Percentiles rank a stretch among this genome's conserved stretches.
Evolutionary conservation across 2,797 vertebrate genomes (phyloP).

Genomic region (Pterois miles): DNA sequence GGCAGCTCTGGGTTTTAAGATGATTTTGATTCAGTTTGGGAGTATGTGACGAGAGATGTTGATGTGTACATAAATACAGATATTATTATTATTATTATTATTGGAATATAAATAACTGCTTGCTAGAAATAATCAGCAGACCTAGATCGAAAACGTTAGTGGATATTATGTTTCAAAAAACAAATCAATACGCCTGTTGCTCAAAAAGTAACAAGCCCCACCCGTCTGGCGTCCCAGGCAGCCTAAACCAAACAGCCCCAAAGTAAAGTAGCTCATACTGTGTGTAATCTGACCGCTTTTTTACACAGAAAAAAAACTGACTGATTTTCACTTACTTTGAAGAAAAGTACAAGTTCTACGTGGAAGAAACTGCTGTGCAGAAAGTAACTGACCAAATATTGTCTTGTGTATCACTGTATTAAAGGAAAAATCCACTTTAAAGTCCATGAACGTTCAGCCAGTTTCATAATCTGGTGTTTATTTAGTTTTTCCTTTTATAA

Average conservation of each 20-base stretch:
- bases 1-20: constrained; percentile 42
- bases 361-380: constrained; percentile 30
- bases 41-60: constrained; percentile 39
- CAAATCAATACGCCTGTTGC: neutral
- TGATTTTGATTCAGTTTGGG: constrained; percentile 37
- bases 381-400: constrained; percentile 13
- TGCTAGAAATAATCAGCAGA: constrained; percentile 61
- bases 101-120: constrained; percentile 67
- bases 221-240: neutral
- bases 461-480: neutral
- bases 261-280: neutral
- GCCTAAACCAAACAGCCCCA: constrained; percentile 15
- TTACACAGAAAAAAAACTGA: neutral
- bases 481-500: neutral
- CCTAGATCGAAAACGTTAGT: neutral
- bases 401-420: constrained; percentile 1
- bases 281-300: neutral
- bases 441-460: neutral
- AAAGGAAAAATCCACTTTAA: constrained; percentile 34
- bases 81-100: constrained; percentile 72
- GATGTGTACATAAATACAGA: constrained; percentile 77
- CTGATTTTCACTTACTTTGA: constrained; percentile 4
- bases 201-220: constrained; percentile 7
- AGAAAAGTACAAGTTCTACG: neutral
- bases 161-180: constrained; percentile 20